phyloP scores from a whole-genome alignment of 2,888 invertebrate species.

The Dinocampus coccinellae region DNA sequence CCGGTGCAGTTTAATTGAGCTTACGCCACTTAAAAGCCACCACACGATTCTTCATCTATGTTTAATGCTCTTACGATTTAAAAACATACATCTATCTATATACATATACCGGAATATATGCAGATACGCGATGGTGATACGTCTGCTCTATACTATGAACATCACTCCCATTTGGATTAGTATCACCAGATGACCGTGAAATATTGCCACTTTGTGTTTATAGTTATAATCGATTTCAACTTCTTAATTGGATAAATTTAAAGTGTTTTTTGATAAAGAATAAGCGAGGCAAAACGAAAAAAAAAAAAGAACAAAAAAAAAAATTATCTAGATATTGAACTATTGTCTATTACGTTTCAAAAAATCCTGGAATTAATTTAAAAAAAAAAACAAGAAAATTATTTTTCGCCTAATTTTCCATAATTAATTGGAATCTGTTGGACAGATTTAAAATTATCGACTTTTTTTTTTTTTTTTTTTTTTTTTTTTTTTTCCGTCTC shows the following conservation, averaged over 20 bases:
- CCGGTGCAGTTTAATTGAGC: conserved; percentile 23
- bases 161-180: background rate
- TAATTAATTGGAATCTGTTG: background rate
- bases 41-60: conserved; percentile 30
- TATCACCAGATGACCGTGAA: conserved; percentile 23
- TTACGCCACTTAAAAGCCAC: conserved; percentile 30
- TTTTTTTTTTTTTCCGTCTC: conserved; percentile 1
- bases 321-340: background rate
- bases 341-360: background rate
- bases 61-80: conserved; percentile 24
- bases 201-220: conserved; percentile 18
- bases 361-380: too few species aligned
- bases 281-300: too few species aligned
- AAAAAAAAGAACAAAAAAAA: background rate
- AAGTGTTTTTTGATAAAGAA: conserved; percentile 8
- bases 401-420: too few species aligned
- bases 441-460: too few species aligned
- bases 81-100: background rate
- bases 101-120: background rate
- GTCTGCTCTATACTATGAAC: background rate
- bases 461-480: too few species aligned
- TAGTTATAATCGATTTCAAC: conserved; percentile 1
- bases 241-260: background rate
- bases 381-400: too few species aligned
- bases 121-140: background rate